A percentile compares a stretch with the other conserved stretches of the same genome.
phyloP scores from a whole-genome alignment of 2,797 vertebrate species.

The Pangasius larnaudii region DNA sequence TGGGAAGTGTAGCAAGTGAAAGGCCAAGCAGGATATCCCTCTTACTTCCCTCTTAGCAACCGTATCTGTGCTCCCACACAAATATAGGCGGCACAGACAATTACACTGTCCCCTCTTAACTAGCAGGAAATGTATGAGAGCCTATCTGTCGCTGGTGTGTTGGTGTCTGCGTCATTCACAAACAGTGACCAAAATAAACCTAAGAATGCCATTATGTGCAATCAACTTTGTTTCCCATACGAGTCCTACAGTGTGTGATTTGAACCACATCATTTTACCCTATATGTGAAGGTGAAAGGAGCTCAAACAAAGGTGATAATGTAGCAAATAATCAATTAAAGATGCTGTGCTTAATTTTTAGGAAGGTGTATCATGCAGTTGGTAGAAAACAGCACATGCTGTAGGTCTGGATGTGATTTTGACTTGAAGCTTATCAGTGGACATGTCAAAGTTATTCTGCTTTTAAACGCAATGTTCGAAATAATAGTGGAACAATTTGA shows the following conservation, averaged over 20 bases:
- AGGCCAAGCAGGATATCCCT: conserved; percentile 67
- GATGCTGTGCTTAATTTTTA: not conserved
- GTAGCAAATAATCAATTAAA: not conserved
- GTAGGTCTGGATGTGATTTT: not conserved
- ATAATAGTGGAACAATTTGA: not conserved
- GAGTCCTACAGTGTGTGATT: not conserved
- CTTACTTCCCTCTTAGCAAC: conserved; percentile 68
- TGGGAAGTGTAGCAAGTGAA: conserved; percentile 49
- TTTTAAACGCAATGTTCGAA: not conserved
- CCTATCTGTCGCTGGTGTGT: conserved; percentile 32
- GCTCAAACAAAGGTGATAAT: not conserved
- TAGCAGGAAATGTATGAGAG: conserved; percentile 39
- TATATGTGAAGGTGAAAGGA: not conserved
- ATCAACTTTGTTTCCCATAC: conserved; percentile 2
- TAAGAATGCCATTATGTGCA: conserved; percentile 15
- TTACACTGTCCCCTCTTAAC: conserved; percentile 61
- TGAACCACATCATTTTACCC: not conserved
- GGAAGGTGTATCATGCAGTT: not conserved
- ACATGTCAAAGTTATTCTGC: not conserved
- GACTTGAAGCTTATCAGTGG: not conserved
- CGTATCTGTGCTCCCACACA: conserved; percentile 60
- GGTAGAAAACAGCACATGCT: not conserved
- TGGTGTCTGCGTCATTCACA: conserved; percentile 33
- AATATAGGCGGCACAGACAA: conserved; percentile 74
- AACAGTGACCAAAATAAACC: conserved; percentile 37